Percentiles rank a stretch among this genome's conserved stretches.
phyloP scores from a whole-genome alignment of 2,113 vertebrate genomes.

The Ahaetulla prasina region DNA sequence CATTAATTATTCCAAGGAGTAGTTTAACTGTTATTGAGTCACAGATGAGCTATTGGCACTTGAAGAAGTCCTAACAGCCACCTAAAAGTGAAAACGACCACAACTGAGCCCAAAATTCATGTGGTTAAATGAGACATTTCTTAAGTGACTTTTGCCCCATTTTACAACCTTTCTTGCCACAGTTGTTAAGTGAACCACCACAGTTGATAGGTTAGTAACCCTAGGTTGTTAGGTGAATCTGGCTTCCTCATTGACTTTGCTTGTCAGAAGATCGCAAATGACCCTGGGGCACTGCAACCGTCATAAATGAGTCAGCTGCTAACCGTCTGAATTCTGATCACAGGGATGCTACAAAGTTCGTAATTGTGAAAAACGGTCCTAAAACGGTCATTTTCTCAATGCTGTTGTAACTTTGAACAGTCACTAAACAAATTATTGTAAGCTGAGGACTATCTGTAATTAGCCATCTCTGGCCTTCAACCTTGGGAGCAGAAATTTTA shows the following conservation, averaged over 20 bases:
- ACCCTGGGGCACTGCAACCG: too few species aligned
- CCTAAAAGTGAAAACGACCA: conserved; percentile 6
- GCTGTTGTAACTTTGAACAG: background rate
- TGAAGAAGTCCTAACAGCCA: background rate
- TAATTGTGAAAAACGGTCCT: background rate
- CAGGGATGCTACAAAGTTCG: background rate
- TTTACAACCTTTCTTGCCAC: too few species aligned
- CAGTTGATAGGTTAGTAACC: too few species aligned
- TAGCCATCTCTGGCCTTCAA: background rate
- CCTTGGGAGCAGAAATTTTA: background rate
- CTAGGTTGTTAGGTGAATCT: too few species aligned
- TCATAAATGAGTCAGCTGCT: background rate
- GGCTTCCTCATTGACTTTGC: too few species aligned
- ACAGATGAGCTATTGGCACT: background rate
- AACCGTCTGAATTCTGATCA: background rate
- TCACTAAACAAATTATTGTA: background rate
- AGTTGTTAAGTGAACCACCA: too few species aligned
- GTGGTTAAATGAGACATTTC: background rate
- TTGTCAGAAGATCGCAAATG: background rate
- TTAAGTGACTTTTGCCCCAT: too few species aligned
- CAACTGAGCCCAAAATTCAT: too few species aligned
- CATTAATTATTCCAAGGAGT: background rate
- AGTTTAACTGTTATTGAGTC: background rate
- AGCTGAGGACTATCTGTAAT: background rate
- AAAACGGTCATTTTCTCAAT: background rate